phyloP scores from a whole-genome alignment of 2,888 invertebrate species.

The Orthosia cruda region DNA sequence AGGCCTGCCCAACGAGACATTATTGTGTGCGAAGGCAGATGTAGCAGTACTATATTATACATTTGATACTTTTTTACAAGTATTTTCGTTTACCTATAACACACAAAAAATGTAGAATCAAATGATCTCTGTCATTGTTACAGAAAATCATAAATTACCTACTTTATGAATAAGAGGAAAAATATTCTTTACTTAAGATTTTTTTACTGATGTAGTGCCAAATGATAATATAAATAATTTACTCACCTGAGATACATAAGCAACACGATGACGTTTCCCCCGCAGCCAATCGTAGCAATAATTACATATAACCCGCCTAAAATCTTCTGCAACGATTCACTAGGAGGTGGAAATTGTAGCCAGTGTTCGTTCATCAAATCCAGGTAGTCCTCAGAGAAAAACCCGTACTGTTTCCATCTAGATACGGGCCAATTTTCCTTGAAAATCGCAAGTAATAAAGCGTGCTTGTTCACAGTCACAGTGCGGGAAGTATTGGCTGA shows the following conservation, averaged over 20 bases:
- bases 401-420: conserved; percentile 90
- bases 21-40: too few species aligned
- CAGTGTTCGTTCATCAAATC: conserved; percentile 94
- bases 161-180: conserved; percentile 13
- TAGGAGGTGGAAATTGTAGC: conserved; percentile 93
- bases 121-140: neutral
- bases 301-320: conserved; percentile 93
- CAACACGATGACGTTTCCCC: conserved; percentile 94
- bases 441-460: conserved; percentile 81
- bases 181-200: neutral
- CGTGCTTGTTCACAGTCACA: conserved; percentile 71
- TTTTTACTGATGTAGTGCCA: neutral
- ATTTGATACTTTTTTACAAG: too few species aligned
- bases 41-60: too few species aligned
- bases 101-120: conserved; percentile 71
- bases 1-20: conserved; percentile 82
- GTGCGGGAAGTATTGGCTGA: conserved; percentile 67
- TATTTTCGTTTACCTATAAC: neutral
- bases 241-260: conserved; percentile 94
- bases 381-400: conserved; percentile 92
- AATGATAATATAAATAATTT: conserved; percentile 1
- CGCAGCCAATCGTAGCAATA: conserved; percentile 93
- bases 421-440: conserved; percentile 86
- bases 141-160: neutral
- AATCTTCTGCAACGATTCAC: conserved; percentile 90